phyloP scores from a whole-genome alignment of 2,113 vertebrate species.

The Halichoerus grypus region DNA sequence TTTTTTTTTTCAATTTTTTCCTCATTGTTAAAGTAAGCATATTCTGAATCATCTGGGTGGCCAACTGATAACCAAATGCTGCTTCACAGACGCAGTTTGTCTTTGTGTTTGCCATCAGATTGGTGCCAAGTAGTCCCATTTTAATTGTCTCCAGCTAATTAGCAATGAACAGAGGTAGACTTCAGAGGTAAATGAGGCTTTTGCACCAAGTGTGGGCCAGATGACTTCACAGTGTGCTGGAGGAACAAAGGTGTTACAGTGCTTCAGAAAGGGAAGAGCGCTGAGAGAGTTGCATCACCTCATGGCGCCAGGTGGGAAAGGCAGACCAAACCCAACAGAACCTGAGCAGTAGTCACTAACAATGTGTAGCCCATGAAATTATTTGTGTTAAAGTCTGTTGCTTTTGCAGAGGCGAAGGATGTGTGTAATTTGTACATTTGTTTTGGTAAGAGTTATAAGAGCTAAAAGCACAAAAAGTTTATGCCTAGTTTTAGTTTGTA shows the following conservation, averaged over 20 bases:
- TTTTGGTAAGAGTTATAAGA: conserved; percentile 24
- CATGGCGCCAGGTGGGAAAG: neutral
- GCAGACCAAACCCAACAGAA: neutral
- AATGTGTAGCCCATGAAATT: neutral
- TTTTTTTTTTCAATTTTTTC: neutral
- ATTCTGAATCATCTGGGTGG: neutral
- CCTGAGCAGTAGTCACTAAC: neutral
- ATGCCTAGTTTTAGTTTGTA: conserved; percentile 12
- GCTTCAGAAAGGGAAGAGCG: neutral
- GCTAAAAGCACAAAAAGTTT: conserved; percentile 25
- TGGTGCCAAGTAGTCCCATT: neutral
- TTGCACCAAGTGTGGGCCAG: neutral
- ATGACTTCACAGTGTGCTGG: conserved; percentile 10
- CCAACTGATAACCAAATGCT: neutral
- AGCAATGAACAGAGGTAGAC: neutral
- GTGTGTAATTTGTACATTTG: neutral
- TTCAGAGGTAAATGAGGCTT: conserved; percentile 36
- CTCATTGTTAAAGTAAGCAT: neutral
- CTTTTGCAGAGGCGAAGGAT: neutral
- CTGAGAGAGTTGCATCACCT: neutral
- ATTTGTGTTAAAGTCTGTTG: neutral
- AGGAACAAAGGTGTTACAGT: conserved; percentile 47
- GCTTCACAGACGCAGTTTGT: neutral
- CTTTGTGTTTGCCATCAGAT: conserved; percentile 6
- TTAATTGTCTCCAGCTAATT: conserved; percentile 48